A percentile compares a stretch with the other conserved stretches of the same genome.
Conservation (phyloP, 2,113 vertebrate species). For the Elephas maximus region DNA sequence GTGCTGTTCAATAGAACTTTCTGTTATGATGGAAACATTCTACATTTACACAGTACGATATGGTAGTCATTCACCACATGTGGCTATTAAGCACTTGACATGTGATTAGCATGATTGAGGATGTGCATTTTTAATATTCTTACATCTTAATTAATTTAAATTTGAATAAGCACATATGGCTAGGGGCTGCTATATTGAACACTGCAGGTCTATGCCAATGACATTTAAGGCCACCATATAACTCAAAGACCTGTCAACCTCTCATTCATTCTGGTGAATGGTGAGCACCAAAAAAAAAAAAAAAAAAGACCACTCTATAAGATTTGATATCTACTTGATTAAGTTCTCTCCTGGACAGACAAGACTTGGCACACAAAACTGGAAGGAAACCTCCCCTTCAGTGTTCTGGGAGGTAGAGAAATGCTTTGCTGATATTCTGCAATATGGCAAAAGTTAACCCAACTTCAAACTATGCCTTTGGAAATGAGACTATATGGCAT, state of each 20-base stretch:
- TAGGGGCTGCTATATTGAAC: not conserved
- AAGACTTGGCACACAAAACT: not conserved
- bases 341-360: not conserved
- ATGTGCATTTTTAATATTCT: not conserved
- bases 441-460: not conserved
- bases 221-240: not conserved
- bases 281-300: not conserved
- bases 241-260: not conserved
- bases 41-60: not conserved
- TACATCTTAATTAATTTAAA: slow-evolving; percentile 42
- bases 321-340: not conserved
- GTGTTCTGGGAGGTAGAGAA: not conserved
- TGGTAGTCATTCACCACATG: not conserved
- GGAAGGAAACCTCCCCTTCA: not conserved
- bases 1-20: not conserved
- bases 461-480: not conserved
- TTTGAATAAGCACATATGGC: not conserved
- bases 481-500: not conserved
- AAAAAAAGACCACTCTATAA: not conserved
- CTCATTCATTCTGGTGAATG: not conserved
- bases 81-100: not conserved
- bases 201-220: not conserved
- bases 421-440: not conserved
- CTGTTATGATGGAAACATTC: not conserved
- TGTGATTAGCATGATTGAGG: not conserved